phyloP scores from a whole-genome alignment of 2,113 vertebrate species.

The Hippolais icterina region DNA sequence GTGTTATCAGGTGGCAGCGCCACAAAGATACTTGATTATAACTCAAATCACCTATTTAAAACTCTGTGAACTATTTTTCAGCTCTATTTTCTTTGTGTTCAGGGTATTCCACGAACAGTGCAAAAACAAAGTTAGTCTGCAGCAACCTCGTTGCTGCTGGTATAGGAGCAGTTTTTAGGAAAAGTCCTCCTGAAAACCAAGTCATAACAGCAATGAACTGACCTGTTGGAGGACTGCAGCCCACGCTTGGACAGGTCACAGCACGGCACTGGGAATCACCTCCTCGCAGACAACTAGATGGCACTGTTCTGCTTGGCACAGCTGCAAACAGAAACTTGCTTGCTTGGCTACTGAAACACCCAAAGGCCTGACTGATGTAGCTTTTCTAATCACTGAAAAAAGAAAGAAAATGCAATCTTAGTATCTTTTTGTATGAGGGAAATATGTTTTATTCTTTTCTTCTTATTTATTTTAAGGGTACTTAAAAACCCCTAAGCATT shows the following conservation, averaged over 20 bases:
- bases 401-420: not conserved
- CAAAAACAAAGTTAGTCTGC: not conserved
- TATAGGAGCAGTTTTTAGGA: not conserved
- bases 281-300: not conserved
- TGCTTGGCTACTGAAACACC: not conserved
- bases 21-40: not conserved
- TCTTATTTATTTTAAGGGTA: not conserved
- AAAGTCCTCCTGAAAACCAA: not conserved
- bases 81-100: not conserved
- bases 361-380: not conserved
- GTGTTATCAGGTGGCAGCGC: not conserved
- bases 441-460: not conserved
- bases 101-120: not conserved
- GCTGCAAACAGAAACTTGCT: not conserved
- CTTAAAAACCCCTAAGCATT: not conserved
- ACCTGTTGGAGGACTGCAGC: not conserved
- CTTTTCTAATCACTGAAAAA: not conserved
- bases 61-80: not conserved
- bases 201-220: not conserved
- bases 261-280: not conserved
- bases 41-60: not conserved
- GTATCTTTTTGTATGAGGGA: accelerated
- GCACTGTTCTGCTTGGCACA: not conserved
- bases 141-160: not conserved
- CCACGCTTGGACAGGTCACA: not conserved